Evolutionary conservation across 2,797 vertebrate genomes (phyloP), one percentile per base, ranked within the genome.

Genomic region (Peromyscus attwateri): DNA sequence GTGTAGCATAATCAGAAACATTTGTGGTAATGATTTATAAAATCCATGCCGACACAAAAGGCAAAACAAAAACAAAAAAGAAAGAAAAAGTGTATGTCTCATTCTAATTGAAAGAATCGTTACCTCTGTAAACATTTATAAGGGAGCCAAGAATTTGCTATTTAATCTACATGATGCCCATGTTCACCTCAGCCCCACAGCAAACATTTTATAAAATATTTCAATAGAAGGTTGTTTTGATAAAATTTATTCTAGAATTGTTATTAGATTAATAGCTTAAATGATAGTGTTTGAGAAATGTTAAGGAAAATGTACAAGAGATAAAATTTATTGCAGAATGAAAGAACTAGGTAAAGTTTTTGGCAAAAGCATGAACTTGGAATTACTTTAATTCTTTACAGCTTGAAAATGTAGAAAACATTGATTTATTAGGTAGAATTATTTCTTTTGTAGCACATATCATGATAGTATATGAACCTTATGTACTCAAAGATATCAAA

Each of bases 401-500:
- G 55, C 62, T 83, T 89, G 25, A n/a, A 93, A 89, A 37, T 73
- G 9, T 46, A 90, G 40, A 70, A 84, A 83, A 92, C 60, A 25
- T 13, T 14, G 68, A 70, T 91, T 92, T 95, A 40, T 87, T 66
- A 87, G 77, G n/a, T 12, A 95, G 21, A 87, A 92, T 92, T 40
- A 43, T 49, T 92, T 95, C 34, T 82, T 76, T 85, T 57, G 1
- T 29, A 94, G 19, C n/a, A 79, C 7, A 10, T 66, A 76, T 93
- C 3, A 83, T 89, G 91, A 87, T 68, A 80, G n/a, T 37, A 12
- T 10, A 25, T 46, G 9, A 52, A 3, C 6, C 3, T 14, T 92
- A 43, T 83, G 5, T 6, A 92, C 21, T 23, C 11, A 64, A 66
- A 87, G 1, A 94, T 87, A 60, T 3, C 87, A 92, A 92, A 64